Evolutionary conservation across 2,888 invertebrate genomes (phyloP).

Genomic region (Gastrophysa polygoni): DNA sequence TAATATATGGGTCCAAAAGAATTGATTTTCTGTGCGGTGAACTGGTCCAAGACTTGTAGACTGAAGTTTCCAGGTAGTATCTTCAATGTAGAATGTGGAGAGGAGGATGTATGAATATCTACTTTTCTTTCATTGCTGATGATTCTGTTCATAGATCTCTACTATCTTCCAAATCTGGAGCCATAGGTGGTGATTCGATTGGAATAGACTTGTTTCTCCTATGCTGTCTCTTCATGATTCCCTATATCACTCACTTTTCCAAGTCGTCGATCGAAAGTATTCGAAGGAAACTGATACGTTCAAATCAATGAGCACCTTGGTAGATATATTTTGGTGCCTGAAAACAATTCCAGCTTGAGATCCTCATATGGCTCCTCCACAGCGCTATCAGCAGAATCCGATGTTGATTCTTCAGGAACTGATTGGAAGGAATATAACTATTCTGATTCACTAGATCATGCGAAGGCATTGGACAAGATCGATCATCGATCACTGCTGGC

Average conservation of each 20-base stretch:
- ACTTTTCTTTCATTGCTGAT: not conserved
- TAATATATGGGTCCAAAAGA: too few relatives aligned
- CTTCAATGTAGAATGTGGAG: too few relatives aligned
- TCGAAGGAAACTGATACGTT: not conserved
- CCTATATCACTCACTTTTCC: not conserved
- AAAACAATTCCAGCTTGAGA: too few relatives aligned
- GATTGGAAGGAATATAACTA: not conserved
- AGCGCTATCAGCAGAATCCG: not conserved
- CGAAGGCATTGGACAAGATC: not conserved
- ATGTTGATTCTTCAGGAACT: not conserved
- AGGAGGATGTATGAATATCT: not conserved
- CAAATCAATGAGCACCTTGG: not conserved
- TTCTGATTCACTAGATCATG: not conserved
- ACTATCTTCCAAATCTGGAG: not conserved
- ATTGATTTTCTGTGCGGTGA: too few relatives aligned
- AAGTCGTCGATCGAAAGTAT: not conserved
- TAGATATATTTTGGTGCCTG: not conserved
- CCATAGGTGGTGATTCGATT: not conserved
- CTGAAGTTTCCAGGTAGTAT: too few relatives aligned
- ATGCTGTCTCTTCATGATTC: not conserved
- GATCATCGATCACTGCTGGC: too few relatives aligned
- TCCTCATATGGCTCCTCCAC: too few relatives aligned
- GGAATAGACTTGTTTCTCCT: not conserved
- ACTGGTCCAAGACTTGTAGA: too few relatives aligned
- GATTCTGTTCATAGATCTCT: not conserved